Base-by-base conservation (phyloP, 2,888 invertebrate genomes). In the Patella caerulea region DNA sequence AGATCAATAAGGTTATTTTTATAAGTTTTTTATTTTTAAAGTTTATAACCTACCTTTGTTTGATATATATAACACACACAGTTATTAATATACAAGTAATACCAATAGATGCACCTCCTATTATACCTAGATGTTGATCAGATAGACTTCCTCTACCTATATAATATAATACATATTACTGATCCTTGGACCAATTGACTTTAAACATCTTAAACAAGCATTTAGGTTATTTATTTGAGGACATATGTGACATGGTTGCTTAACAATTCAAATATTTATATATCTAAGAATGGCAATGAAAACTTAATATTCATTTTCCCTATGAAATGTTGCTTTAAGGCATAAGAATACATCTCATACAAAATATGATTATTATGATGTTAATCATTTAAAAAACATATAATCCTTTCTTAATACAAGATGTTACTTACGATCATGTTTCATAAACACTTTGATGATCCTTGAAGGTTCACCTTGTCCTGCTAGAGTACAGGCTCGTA, bases 111-210 rank as follows among this genome's bases (percentile, higher is more conserved):
- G 73, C 73, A 34, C 77, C 78, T 34, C 78, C 78, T 15, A 80
- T 73, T 53, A 80, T 80, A 4, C 77, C 78, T 1, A 80, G 71
- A 69, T 80, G 79, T 52, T 80, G 79, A 65, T 80, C 77, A 52
- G 77, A 74, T 53, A 79, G 56, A 2, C 53, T 14, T 7, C 55
- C 17, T 29, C 17, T 29, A 34, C 45, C 74, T 74, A 53, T 65
- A 69, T 0, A 17, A 73, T 24, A 29, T 55, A 34, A 24, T 11
- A 19, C 29, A 56, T 29, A 19, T 59, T n/a, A n/a, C 56, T 14
- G 3, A 24, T 54, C 3, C 34, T 2, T 11, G 12, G 0, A 34
- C 5, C 15, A 73, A 19, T 34, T 34, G 34, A 7, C 3, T 2
- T 45, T 11, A 17, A 29, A 15, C 52, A 52, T 75, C n/a, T 5